Evolutionary conservation across 2,113 vertebrate genomes (phyloP).

Genomic region (Passer domesticus): DNA sequence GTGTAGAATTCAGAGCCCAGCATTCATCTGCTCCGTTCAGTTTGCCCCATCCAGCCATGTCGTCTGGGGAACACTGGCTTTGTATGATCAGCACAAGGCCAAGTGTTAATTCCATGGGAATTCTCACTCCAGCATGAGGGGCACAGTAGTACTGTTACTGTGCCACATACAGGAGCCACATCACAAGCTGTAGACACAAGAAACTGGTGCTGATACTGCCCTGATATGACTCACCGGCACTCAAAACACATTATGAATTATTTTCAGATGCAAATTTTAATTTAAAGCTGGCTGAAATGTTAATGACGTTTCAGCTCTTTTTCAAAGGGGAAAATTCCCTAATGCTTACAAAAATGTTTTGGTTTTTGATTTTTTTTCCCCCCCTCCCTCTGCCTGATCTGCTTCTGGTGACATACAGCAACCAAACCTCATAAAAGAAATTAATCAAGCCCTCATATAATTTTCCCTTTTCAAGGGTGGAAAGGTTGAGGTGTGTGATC

Average conservation of each 20-base stretch:
- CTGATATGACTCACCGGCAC: background rate
- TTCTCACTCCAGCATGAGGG: background rate
- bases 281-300: slow-evolving; percentile 28
- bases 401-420: background rate
- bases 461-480: background rate
- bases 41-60: background rate
- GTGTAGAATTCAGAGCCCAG: background rate
- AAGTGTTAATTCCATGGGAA: background rate
- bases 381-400: background rate
- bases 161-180: background rate
- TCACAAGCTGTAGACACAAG: background rate
- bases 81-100: background rate
- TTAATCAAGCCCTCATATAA: background rate
- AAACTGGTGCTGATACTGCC: background rate
- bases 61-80: background rate
- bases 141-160: background rate
- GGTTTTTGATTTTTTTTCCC: background rate
- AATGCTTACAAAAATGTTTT: background rate
- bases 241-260: slow-evolving; percentile 15
- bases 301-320: slow-evolving; percentile 36
- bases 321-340: background rate
- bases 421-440: slow-evolving; percentile 1
- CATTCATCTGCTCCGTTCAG: background rate
- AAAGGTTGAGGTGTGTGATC: background rate
- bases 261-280: slow-evolving; percentile 33